Base-by-base conservation (phyloP, 2,113 vertebrate species). In the Rhodinocichla rosea region DNA sequence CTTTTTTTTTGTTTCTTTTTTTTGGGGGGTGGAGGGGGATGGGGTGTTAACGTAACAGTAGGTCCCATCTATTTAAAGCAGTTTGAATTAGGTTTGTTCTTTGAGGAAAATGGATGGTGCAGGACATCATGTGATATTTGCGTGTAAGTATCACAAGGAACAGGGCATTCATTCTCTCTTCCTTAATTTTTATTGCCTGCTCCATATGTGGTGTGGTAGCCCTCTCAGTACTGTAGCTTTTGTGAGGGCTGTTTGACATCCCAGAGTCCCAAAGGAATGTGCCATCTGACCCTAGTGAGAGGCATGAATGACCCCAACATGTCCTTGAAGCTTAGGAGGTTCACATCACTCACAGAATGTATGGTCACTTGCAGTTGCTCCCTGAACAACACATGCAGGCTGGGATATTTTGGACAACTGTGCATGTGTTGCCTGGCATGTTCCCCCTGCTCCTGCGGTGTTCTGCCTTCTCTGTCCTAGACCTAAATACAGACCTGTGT, bases 301-400 rank as follows among this genome's bases (percentile, higher is more conserved):
- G 33, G 22, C 0, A 0, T 15, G 28, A 28, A 28, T 84, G 77
- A 69, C 23, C 30, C 24, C 60, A 52, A 2, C 2, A 0, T 40
- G 22, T 44, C 69, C 45, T 40, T 44, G 50, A 63, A 84, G 45
- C 44, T 8, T 3, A 27, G 7, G 5, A 45, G 37, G 39, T 45
- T 53, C 37, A 4, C 27, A 9, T 73, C 75, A 22, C 13, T 59
- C 44, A 9, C 10, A 37, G 35, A 33, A 59, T 10, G 2, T 13
- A 2, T 11, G 7, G 40, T 30, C 24, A 13, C 40, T 65, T 69
- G 32, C 3, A 21, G 62, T 50, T 68, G 28, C 37, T 65, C 4
- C 63, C 49, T 47, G 73, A 91, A 39, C 13, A 83, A 17, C n/a
- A 79, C 23, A 9, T 30, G 24, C 44, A 42, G 5, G 37, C 26